Percentiles rank a stretch among this genome's conserved stretches.
Evolutionary conservation across 1,140 invertebrate genomes (phyloP).

Genomic region (Papilio glaucus): DNA sequence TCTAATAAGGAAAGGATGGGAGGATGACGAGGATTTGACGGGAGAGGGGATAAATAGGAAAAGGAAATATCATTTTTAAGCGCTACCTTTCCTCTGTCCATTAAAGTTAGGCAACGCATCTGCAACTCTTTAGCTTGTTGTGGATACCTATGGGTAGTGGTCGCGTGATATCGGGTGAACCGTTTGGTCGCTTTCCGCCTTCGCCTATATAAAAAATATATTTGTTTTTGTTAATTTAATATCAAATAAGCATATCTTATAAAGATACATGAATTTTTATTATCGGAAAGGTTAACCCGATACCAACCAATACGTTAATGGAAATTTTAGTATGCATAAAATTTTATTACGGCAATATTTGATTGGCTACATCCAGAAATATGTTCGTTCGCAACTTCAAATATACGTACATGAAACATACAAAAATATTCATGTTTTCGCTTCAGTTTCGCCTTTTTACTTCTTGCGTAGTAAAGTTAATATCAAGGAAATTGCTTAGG

Average conservation of each 20-base stretch:
- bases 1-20: no score
- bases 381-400: slow-evolving; percentile 1
- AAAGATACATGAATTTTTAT: slow-evolving; percentile 18
- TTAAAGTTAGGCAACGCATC: no score
- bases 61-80: no score
- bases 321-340: slow-evolving; percentile 43
- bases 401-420: neutral
- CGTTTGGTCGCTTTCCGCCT: no score
- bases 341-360: slow-evolving; percentile 36
- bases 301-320: slow-evolving; percentile 18
- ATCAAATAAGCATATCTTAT: neutral
- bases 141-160: no score
- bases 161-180: no score
- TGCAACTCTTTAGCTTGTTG: no score
- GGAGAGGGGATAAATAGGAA: no score
- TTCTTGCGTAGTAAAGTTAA: slow-evolving; percentile 24
- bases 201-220: no score
- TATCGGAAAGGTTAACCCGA: neutral
- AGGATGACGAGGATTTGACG: no score
- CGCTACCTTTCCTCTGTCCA: no score
- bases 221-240: no score
- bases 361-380: slow-evolving; percentile 25
- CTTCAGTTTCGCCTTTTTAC: slow-evolving; percentile 3
- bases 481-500: slow-evolving; percentile 33
- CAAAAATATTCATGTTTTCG: neutral